Evolutionary conservation across 1,140 invertebrate genomes (phyloP).

Genomic region (Brachionus koreanus): DNA sequence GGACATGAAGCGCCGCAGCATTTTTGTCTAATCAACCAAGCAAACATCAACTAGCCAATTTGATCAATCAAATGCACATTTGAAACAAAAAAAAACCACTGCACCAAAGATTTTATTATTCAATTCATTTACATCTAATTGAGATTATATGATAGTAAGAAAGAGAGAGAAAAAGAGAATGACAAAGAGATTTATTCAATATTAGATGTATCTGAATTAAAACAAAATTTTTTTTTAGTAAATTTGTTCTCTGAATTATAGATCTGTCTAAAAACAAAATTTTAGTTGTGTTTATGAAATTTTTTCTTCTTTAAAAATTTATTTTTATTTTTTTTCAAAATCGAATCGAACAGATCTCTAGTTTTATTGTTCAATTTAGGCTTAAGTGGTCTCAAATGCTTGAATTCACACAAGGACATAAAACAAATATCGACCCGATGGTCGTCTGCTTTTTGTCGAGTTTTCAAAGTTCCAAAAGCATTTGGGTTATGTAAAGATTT

Average conservation of each 20-base stretch:
- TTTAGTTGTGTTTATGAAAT: background rate
- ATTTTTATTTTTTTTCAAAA: too few relatives aligned
- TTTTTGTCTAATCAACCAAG: background rate
- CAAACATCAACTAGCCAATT: too few relatives aligned
- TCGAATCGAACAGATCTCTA: background rate
- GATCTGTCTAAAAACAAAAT: background rate
- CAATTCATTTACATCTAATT: background rate
- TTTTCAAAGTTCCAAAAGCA: background rate
- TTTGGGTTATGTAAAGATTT: background rate
- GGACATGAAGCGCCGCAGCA: constrained; percentile 22
- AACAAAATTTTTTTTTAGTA: background rate
- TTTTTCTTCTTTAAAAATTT: background rate
- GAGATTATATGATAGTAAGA: background rate
- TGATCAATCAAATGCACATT: background rate
- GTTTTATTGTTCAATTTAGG: background rate
- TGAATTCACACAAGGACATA: too few relatives aligned
- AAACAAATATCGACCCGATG: too few relatives aligned
- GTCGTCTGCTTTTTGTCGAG: background rate
- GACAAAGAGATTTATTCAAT: background rate
- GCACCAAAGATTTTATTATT: background rate
- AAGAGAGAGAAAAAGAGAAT: too few relatives aligned
- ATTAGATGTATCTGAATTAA: background rate
- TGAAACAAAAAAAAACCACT: background rate
- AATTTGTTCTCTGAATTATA: background rate
- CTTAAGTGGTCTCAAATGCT: background rate